Percentiles rank a stretch among this genome's conserved stretches.
Conservation (phyloP, 1,140 invertebrate species). For the Drosophila burlai region DNA sequence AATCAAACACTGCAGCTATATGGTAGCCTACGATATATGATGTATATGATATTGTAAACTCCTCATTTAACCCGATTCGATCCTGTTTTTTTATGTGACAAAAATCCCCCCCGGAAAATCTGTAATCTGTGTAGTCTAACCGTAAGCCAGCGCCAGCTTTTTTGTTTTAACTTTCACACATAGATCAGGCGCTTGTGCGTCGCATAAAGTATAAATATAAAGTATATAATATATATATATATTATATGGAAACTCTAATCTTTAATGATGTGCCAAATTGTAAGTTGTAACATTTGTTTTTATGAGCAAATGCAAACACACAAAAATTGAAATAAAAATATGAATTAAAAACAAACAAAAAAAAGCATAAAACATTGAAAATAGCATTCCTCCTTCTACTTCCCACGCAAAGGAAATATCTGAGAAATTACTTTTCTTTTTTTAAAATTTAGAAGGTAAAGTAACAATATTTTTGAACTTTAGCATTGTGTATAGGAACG, state of each 20-base stretch:
- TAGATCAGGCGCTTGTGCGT: slow-evolving; percentile 73
- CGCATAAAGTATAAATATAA: slow-evolving; percentile 77
- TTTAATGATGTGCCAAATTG: slow-evolving; percentile 84
- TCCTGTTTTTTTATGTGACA: slow-evolving; percentile 23
- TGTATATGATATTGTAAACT: slow-evolving; percentile 47
- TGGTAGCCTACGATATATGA: slow-evolving; percentile 63
- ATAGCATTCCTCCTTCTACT: slow-evolving; percentile 42
- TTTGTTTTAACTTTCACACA: slow-evolving; percentile 76
- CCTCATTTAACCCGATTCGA: slow-evolving; percentile 33
- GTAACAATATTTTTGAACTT: slow-evolving; percentile 68
- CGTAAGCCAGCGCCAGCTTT: slow-evolving; percentile 75
- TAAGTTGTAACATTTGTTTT: slow-evolving; percentile 83
- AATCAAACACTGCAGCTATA: slow-evolving; percentile 73
- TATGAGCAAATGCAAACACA: slow-evolving; percentile 74
- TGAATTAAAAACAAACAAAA: slow-evolving; percentile 42
- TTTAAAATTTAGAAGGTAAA: slow-evolving; percentile 66
- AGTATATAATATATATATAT: slow-evolving; percentile 60
- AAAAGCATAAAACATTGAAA: slow-evolving; percentile 46
- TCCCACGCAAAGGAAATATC: slow-evolving; percentile 23
- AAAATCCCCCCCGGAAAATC: slow-evolving; percentile 5
- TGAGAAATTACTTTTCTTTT: slow-evolving; percentile 43
- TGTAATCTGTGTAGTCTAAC: slow-evolving; percentile 73
- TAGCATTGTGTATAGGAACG: slow-evolving; percentile 68
- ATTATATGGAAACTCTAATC: slow-evolving; percentile 75
- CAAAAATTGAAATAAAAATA: slow-evolving; percentile 74